Percentiles rank a stretch among this genome's conserved stretches.
Evolutionary conservation across 2,113 vertebrate genomes (phyloP).

Genomic region (Romanogobio albipinnatus): DNA sequence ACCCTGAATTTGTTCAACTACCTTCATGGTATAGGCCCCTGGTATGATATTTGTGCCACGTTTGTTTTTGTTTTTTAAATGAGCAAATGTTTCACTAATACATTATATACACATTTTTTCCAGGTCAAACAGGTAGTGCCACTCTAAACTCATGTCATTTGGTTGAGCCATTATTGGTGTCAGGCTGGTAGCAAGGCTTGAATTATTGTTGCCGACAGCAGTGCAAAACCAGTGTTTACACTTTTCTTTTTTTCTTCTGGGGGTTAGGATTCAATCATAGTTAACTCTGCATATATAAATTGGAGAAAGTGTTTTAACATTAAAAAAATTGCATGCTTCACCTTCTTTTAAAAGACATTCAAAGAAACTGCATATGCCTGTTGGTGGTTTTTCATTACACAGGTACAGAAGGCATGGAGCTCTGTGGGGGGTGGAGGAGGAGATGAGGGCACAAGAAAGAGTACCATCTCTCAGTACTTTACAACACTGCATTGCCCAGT

Average conservation of each 20-base stretch:
- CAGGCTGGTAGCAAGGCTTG: no score
- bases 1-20: no score
- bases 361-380: not conserved
- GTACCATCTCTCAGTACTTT: conserved; percentile 98
- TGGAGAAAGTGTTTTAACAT: not conserved
- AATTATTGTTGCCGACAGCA: no score
- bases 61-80: not conserved
- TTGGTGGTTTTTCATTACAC: conserved; percentile 31
- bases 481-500: conserved; percentile 95
- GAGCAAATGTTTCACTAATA: not conserved
- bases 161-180: no score
- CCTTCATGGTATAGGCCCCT: no score
- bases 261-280: no score
- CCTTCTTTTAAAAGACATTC: not conserved
- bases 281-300: no score
- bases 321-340: not conserved
- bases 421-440: conserved; percentile 66
- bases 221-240: no score
- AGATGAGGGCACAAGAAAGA: conserved; percentile 83
- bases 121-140: not conserved
- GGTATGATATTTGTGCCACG: not conserved
- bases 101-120: not conserved
- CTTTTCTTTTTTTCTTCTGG: no score
- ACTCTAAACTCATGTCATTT: not conserved
- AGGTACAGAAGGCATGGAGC: conserved; percentile 89